phyloP scores from a whole-genome alignment of 2,113 vertebrate species.

The Mormyrus iriodes region DNA sequence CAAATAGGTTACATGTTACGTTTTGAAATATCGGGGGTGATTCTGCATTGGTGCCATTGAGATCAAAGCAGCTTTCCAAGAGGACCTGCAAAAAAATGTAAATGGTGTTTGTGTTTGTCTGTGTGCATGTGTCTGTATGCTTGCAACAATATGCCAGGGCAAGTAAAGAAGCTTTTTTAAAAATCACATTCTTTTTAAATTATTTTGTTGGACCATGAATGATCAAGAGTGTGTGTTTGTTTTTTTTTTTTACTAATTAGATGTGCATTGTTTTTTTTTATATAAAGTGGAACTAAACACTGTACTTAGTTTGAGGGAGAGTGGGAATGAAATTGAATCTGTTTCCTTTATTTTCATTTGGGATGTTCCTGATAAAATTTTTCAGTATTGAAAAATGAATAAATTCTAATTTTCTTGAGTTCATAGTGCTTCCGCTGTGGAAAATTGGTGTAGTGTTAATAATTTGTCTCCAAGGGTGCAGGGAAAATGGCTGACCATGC shows the following conservation, averaged over 20 bases:
- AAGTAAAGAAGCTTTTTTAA: not conserved
- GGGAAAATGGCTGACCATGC: not conserved
- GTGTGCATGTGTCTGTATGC: not conserved
- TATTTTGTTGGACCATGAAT: not conserved
- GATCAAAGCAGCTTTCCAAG: not conserved
- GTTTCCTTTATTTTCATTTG: conserved; percentile 5
- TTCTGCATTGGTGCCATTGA: not conserved
- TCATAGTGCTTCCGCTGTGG: not conserved
- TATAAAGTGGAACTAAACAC: not conserved
- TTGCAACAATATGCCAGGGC: not conserved
- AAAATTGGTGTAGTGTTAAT: not conserved
- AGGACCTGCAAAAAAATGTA: not conserved
- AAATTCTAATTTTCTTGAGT: not conserved
- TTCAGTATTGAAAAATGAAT: not conserved
- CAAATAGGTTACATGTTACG: not conserved
- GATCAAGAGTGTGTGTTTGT: not conserved
- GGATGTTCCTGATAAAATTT: not conserved
- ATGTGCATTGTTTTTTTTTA: not conserved
- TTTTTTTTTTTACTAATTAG: not conserved
- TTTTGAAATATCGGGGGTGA: not conserved
- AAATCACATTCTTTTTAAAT: not conserved
- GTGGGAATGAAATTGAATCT: not conserved
- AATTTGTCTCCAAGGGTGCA: not conserved
- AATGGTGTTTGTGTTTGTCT: not conserved
- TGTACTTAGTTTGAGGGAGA: not conserved